phyloP scores from a whole-genome alignment of 2,797 vertebrate species.

The Dipus sagitta region DNA sequence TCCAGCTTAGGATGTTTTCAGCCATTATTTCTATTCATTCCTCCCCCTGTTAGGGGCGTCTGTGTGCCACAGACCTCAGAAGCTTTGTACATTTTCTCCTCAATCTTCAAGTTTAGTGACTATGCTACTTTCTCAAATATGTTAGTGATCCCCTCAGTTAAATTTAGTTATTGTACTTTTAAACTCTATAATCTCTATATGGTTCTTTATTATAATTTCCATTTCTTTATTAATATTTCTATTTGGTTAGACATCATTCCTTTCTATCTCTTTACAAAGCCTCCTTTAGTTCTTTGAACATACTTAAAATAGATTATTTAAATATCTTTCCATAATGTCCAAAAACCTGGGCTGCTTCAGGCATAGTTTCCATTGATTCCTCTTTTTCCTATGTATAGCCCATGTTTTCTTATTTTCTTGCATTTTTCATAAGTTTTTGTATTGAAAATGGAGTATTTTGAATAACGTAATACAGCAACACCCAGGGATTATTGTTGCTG shows the following conservation, averaged over 20 bases:
- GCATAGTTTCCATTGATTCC: background rate
- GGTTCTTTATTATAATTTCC: background rate
- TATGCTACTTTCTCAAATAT: background rate
- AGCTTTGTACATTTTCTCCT: background rate
- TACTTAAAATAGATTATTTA: background rate
- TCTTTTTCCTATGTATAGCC: background rate
- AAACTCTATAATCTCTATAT: background rate
- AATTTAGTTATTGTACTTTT: background rate
- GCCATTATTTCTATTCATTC: background rate
- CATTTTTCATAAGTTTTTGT: background rate
- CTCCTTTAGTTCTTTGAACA: background rate
- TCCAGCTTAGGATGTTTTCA: background rate
- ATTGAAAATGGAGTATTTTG: background rate
- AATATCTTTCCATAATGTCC: background rate
- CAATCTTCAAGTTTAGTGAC: background rate
- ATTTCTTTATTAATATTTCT: background rate
- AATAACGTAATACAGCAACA: background rate
- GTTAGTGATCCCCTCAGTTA: background rate
- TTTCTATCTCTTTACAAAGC: background rate
- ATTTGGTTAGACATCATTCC: background rate
- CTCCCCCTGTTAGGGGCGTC: background rate
- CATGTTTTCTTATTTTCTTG: background rate
- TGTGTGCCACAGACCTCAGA: background rate
- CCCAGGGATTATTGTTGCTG: background rate
- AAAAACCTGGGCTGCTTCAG: background rate